phyloP scores from a whole-genome alignment of 2,888 invertebrate species.

The Himalopsyche tibetana region DNA sequence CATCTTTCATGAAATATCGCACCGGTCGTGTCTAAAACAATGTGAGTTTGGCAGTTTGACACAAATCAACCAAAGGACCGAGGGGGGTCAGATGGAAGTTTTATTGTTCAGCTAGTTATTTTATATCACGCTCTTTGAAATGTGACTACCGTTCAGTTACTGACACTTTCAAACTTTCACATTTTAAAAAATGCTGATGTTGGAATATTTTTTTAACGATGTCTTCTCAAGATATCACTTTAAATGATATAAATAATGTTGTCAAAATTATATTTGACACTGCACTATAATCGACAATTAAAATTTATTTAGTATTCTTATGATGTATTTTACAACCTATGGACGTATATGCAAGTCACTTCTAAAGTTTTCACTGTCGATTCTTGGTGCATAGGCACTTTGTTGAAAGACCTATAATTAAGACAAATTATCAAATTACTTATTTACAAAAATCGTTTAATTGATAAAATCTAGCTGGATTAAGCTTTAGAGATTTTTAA shows the following conservation, averaged over 20 bases:
- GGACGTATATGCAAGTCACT: no score
- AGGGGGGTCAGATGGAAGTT: not conserved
- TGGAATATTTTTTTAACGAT: constrained; percentile 18
- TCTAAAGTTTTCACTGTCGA: no score
- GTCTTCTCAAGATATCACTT: not conserved
- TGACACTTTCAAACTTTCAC: constrained; percentile 6
- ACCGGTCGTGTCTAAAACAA: not conserved
- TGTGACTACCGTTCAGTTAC: not conserved
- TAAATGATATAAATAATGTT: not conserved
- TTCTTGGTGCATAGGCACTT: no score
- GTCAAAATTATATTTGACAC: no score
- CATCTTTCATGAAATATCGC: constrained; percentile 10
- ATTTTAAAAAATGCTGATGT: constrained; percentile 1
- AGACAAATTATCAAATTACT: no score
- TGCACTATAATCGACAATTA: no score
- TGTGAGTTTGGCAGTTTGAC: constrained; percentile 45
- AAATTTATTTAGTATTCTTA: no score
- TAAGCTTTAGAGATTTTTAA: no score
- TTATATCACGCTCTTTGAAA: constrained; percentile 4
- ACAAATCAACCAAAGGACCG: constrained; percentile 33
- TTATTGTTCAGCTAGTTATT: constrained; percentile 17
- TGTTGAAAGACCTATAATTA: no score
- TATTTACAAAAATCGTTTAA: no score
- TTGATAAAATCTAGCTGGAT: no score
- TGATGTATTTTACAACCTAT: no score